These are phyloP conservation scores for Cygnus olor DNA, from an alignment of 2,797 vertebrate species.

Conservation along the genomic window DNA sequence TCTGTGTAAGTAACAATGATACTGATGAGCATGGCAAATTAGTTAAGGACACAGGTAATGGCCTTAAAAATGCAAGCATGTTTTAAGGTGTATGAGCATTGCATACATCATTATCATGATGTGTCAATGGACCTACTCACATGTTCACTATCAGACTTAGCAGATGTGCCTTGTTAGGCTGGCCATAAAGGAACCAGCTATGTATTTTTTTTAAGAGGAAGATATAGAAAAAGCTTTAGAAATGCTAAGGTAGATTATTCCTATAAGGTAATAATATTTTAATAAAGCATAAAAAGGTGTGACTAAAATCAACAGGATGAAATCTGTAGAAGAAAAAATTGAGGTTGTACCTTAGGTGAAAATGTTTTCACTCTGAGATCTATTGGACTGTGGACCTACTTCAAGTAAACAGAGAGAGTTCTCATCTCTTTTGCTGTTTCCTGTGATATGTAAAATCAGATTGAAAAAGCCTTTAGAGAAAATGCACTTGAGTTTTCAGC, in stretches of 20 bases:
- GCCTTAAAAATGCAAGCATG: background rate
- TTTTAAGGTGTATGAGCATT: background rate
- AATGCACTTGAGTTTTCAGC: background rate
- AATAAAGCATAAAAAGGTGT: background rate
- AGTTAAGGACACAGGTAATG: background rate
- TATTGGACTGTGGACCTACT: background rate
- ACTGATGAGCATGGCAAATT: background rate
- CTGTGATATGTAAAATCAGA: constrained; percentile 7
- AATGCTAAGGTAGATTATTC: background rate
- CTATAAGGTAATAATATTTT: background rate
- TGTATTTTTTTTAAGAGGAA: background rate
- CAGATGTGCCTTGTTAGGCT: background rate
- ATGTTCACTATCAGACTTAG: background rate
- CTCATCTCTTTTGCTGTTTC: background rate
- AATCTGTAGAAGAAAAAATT: background rate
- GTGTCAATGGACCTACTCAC: background rate
- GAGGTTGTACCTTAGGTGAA: background rate
- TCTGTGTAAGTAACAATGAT: background rate
- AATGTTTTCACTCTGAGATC: background rate
- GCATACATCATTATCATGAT: too few species aligned
- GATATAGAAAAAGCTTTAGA: background rate
- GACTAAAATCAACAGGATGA: background rate
- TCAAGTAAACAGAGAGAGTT: constrained; percentile 14
- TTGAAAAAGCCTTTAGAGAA: constrained; percentile 1
- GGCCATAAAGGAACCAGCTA: background rate